Base-by-base conservation (phyloP, 2,797 vertebrate species). In the Chiroxiphia lanceolata region DNA sequence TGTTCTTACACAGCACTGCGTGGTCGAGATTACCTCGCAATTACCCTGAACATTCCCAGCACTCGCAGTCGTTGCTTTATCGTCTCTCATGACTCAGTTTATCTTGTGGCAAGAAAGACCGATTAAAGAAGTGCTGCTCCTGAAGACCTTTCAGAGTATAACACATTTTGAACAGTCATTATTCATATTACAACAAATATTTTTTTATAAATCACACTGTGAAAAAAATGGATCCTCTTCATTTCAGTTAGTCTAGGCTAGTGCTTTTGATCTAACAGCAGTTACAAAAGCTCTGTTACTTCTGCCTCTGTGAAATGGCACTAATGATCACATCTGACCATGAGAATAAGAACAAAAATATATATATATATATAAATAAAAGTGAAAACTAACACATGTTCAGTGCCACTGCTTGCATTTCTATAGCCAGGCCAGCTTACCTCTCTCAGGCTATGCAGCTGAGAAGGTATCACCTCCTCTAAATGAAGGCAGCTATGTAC, bases 41-140 rank as follows among this genome's bases (percentile, higher is more conserved):
- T 26, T 50, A 13, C 31, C 31, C 77, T 23, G 19, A 76, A 20
- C 5, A 1, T 8, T 64, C 36, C 45, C 76, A 83, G 68, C 45
- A 26, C 54, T 78, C 0, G 0, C 4, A 27, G 40, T 45, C 0
- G 0, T 7, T 68, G 74, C 61, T 78, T 64, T n/a, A 64, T 45
- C 26, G 1, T 23, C 71, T 77, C 83, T 40, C 4, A 2, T 33
- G 36, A 81, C 40, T 63, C 44, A 25, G 42, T 81, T 78, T 76
- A 29, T 40, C 57, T 78, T 51, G 25, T 64, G 82, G 75, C 36
- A 84, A 79, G 79, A 76, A 19, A 19, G 34, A 54, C 25, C 0
- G 0, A 44, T 50, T 36, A 57, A 65, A 26, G 59, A 64, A 15
- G 17, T 25, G 63, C 25, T 86, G 68, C 82, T 83, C 40, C 71